Conservation (phyloP, 2,888 invertebrate species). For the Synanthedon vespiformis region DNA sequence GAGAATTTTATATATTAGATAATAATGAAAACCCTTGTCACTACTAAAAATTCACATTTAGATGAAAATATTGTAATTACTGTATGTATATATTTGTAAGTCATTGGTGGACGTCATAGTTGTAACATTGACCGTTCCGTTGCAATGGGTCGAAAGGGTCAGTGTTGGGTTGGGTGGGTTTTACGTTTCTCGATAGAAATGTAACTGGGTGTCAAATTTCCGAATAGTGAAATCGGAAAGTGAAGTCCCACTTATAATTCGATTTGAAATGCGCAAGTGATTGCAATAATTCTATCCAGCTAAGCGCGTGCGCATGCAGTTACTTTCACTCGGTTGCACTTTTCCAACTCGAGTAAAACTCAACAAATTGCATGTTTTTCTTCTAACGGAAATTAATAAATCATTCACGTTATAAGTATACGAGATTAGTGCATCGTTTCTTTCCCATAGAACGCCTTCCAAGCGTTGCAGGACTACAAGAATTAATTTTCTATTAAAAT, state of each 20-base stretch:
- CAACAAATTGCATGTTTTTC: too few relatives aligned
- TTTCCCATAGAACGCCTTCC: too few relatives aligned
- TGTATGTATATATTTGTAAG: too few relatives aligned
- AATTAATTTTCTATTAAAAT: too few relatives aligned
- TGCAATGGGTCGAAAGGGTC: not conserved
- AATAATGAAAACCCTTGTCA: too few relatives aligned
- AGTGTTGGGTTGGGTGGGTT: not conserved
- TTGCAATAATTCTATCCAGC: conserved; percentile 44
- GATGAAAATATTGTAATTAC: too few relatives aligned
- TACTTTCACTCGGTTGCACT: conserved; percentile 45
- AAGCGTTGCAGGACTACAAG: too few relatives aligned
- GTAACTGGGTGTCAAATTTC: not conserved
- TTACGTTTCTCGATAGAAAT: not conserved
- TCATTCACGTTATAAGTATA: too few relatives aligned
- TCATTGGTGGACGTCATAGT: not conserved
- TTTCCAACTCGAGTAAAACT: conserved; percentile 12
- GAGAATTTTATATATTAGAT: too few relatives aligned
- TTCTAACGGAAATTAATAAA: too few relatives aligned
- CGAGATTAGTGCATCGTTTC: too few relatives aligned
- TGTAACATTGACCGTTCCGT: not conserved
- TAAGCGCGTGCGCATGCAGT: conserved; percentile 29
- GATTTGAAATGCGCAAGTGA: conserved; percentile 29
- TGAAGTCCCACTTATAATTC: conserved; percentile 21
- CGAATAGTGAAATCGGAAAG: conserved; percentile 24
- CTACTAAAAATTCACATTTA: too few relatives aligned